These are phyloP conservation scores for Caenorhabditis elegans DNA, from an alignment of 1,140 invertebrate genomes.

Conservation along the genomic window DNA sequence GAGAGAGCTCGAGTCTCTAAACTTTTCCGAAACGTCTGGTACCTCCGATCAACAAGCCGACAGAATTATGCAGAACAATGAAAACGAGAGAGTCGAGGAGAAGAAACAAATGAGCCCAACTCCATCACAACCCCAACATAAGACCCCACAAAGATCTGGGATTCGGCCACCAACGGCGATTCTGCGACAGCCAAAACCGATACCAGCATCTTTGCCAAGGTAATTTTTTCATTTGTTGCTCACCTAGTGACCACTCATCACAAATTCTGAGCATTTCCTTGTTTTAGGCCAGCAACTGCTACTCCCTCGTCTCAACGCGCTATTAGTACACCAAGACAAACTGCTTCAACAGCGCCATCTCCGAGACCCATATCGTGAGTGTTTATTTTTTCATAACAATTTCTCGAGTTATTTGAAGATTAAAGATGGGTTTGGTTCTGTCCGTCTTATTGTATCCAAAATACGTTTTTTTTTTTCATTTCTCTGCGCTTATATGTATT, in stretches of 20 bases:
- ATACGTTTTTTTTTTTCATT: no score
- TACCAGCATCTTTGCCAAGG: not conserved
- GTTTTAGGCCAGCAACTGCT: not conserved
- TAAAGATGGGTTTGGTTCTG: no score
- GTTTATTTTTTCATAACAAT: no score
- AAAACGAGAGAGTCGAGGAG: not conserved
- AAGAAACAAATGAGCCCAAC: not conserved
- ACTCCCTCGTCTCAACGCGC: not conserved
- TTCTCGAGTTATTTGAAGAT: no score
- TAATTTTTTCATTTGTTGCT: not conserved
- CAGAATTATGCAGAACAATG: not conserved
- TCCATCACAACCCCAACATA: not conserved
- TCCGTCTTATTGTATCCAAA: no score
- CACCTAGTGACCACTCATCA: slow-evolving; percentile 3
- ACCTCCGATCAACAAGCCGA: not conserved
- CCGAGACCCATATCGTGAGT: not conserved
- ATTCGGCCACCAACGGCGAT: not conserved
- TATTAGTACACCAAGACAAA: not conserved
- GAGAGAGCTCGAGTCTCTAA: not conserved
- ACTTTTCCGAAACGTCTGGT: not conserved
- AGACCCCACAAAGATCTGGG: not conserved
- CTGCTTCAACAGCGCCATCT: not conserved
- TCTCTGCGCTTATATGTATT: no score
- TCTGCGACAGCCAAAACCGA: not conserved
- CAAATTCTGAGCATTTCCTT: not conserved